These are phyloP conservation scores for Macrophya alboannulata DNA, from an alignment of 2,888 invertebrate species.

Conservation along the genomic window DNA sequence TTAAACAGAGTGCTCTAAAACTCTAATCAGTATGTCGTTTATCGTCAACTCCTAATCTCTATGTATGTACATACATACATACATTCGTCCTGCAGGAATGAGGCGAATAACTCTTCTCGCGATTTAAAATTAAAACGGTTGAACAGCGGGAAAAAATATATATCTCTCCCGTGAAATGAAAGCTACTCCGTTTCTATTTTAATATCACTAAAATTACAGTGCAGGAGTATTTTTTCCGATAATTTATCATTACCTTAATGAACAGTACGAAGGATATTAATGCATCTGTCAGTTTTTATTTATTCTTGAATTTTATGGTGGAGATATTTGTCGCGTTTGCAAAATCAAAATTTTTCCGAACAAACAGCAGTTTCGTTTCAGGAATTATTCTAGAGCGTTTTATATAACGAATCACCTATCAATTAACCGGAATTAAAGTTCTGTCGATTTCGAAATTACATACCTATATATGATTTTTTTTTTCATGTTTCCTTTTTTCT, in stretches of 20 bases:
- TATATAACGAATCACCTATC: too few species aligned
- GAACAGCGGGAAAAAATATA: neutral
- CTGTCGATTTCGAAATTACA: too few species aligned
- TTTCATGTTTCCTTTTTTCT: neutral
- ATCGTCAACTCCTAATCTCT: constrained; percentile 2
- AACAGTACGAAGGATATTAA: neutral
- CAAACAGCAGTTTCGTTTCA: neutral
- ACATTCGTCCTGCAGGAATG: neutral
- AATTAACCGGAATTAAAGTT: neutral
- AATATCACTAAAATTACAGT: neutral
- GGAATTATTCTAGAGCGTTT: too few species aligned
- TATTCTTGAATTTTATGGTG: neutral
- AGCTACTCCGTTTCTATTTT: neutral
- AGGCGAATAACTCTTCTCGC: neutral
- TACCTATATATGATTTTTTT: too few species aligned
- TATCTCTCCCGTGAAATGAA: neutral
- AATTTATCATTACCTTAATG: neutral
- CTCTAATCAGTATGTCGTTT: constrained; percentile 15
- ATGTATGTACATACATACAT: neutral
- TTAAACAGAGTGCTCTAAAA: constrained; percentile 21
- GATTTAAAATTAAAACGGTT: neutral
- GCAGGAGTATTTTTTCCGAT: neutral
- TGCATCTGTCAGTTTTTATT: neutral
- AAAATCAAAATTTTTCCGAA: too few species aligned
- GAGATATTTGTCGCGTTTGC: neutral